Conservation (phyloP, 1,140 invertebrate genomes). For the Tetramorium simillimum region DNA sequence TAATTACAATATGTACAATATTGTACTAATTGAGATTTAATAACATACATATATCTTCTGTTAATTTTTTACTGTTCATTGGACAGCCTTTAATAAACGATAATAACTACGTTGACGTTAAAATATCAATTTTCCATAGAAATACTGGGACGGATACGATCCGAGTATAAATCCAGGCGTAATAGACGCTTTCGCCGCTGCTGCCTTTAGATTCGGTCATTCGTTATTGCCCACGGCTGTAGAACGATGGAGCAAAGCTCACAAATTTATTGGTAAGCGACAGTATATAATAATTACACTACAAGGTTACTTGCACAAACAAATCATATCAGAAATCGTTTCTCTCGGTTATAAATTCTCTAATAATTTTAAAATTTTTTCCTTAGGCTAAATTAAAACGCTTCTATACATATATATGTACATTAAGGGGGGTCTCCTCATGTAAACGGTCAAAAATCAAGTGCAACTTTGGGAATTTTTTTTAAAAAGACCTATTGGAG, state of each 20-base stretch:
- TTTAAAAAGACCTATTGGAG: too few relatives aligned
- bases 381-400: not conserved
- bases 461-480: too few relatives aligned
- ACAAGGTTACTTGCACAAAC: not conserved
- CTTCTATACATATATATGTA: not conserved
- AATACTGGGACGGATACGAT: conserved; percentile 96
- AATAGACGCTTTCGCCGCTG: conserved; percentile 94
- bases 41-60: not conserved
- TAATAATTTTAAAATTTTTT: not conserved
- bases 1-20: not conserved
- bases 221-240: conserved; percentile 94
- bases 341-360: not conserved
- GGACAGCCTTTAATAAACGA: not conserved
- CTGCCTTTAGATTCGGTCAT: conserved; percentile 96
- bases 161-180: conserved; percentile 93
- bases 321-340: not conserved
- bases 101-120: conserved; percentile 52
- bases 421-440: too few relatives aligned
- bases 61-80: not conserved
- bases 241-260: conserved; percentile 96
- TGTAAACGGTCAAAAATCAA: too few relatives aligned
- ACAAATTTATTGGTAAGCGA: conserved; percentile 94
- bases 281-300: not conserved
- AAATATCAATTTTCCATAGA: conserved; percentile 82
- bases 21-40: conserved; percentile 10